Evolutionary conservation across 2,113 vertebrate species (phyloP).

Genomic region (Pitta sordida): DNA sequence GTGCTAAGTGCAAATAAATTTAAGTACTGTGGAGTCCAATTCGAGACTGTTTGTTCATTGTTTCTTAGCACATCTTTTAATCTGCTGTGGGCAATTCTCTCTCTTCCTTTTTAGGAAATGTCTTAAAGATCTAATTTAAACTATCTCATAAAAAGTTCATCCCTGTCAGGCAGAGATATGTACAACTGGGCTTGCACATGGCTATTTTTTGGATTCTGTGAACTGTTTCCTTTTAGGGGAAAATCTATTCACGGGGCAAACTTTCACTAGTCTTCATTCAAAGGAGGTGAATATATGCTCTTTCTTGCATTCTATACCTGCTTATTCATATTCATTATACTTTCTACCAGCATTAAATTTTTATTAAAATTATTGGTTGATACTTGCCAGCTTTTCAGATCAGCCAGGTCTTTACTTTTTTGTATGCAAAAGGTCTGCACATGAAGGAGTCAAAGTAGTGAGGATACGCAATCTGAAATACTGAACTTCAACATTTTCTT

Average conservation of each 20-base stretch:
- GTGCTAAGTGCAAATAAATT: not conserved
- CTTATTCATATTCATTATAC: not conserved
- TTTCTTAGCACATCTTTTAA: conserved; percentile 39
- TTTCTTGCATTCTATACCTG: not conserved
- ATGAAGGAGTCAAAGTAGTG: not conserved
- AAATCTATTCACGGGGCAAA: conserved; percentile 11
- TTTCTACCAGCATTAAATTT: conserved; percentile 1
- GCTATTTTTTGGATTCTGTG: conserved; percentile 49
- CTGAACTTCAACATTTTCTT: not conserved
- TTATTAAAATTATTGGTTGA: conserved; percentile 7
- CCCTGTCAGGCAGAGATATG: conserved; percentile 45
- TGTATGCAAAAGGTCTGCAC: not conserved
- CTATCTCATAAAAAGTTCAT: conserved; percentile 51
- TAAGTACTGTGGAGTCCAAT: not conserved
- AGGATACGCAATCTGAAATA: not conserved
- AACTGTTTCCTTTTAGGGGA: conserved; percentile 65
- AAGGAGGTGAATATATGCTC: not conserved
- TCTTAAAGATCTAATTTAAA: conserved; percentile 57
- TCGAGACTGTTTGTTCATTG: conserved; percentile 36
- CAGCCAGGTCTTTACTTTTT: not conserved
- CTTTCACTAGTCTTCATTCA: conserved; percentile 4
- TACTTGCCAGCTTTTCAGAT: conserved; percentile 2
- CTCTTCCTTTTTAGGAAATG: conserved; percentile 61
- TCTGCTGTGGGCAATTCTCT: conserved; percentile 2
- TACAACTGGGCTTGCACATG: conserved; percentile 4